These are phyloP conservation scores for Synergus japonicus DNA, from an alignment of 2,888 invertebrate genomes.

Conservation along the genomic window DNA sequence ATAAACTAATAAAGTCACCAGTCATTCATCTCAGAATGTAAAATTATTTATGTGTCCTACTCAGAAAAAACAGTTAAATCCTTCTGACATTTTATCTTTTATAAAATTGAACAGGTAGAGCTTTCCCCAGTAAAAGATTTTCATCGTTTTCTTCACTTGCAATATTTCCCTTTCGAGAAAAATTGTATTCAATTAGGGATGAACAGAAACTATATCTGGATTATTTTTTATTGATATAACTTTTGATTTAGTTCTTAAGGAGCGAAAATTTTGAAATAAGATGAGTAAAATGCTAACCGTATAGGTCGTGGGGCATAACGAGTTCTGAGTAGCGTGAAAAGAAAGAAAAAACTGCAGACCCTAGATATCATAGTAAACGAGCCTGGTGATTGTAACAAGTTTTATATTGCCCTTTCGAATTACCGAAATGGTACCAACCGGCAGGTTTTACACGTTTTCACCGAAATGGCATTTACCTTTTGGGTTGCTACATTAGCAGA, in stretches of 20 bases:
- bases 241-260: conserved; percentile 18
- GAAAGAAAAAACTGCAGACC: not conserved
- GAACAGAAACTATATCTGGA: too few relatives aligned
- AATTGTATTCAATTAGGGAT: too few relatives aligned
- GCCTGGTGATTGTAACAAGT: conserved; percentile 37
- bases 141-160: too few relatives aligned
- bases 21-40: not conserved
- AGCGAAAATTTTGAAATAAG: not conserved
- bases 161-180: too few relatives aligned
- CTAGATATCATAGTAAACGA: conserved; percentile 37
- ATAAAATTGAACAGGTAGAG: too few relatives aligned
- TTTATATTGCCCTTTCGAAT: conserved; percentile 33
- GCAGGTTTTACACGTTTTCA: conserved; percentile 34
- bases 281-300: conserved; percentile 4
- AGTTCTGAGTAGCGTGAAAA: conserved; percentile 16
- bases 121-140: too few relatives aligned
- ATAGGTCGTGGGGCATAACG: conserved; percentile 5
- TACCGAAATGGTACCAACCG: conserved; percentile 31
- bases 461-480: conserved; percentile 31
- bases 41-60: too few relatives aligned
- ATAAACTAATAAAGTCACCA: not conserved
- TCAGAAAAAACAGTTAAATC: too few relatives aligned
- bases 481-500: conserved; percentile 31
- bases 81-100: too few relatives aligned
- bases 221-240: not conserved